Evolutionary conservation across 2,888 invertebrate genomes (phyloP), one percentile per base, ranked within the genome.

Genomic region (Drosophila kanekoi): DNA sequence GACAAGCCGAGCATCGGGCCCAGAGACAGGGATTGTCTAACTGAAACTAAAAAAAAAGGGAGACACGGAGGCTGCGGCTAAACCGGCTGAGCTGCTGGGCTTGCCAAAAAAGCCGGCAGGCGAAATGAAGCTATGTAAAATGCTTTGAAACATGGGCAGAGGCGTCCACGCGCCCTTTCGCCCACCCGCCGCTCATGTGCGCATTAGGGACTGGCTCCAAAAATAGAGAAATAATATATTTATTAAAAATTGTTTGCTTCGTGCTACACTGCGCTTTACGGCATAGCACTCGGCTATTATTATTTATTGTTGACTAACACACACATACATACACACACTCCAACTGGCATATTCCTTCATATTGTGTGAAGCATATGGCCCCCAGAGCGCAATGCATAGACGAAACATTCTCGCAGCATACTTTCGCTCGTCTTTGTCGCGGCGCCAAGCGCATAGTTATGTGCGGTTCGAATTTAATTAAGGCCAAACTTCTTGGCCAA

Each of bases 231-330:
- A 76, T 85, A 81, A 79, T 70, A 77, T 88, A 84, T 89, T 84
- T 89, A 87, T 89, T 77, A 88, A 87, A 86, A 87, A 76, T 71
- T 64, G 63, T 67, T 82, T 64, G 72, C 61, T 64, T 69, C 59
- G 53, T 69, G 82, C 86, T 78, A 70, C 71, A 81, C 43, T 81
- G 66, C 63, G 58, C 71, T 70, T 69, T 57, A 69, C 52, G 66
- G 45, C 57, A 54, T 16, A 53, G 70, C 47, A 49, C 53, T 72
- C 33, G 54, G 51, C 58, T 52, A 74, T 75, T 77, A 70, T 85
- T 85, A 81, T 73, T 81, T 85, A 74, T 81, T 62, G 68, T 61
- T 60, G 18, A 28, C 35, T 45, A 28, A 18, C 52, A 38, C 33
- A 45, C 8, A 41, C 38, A 38, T 10, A 52, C 18, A 13, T 14